Conservation (phyloP, 2,888 invertebrate genomes). For the Uropetala carovei region DNA sequence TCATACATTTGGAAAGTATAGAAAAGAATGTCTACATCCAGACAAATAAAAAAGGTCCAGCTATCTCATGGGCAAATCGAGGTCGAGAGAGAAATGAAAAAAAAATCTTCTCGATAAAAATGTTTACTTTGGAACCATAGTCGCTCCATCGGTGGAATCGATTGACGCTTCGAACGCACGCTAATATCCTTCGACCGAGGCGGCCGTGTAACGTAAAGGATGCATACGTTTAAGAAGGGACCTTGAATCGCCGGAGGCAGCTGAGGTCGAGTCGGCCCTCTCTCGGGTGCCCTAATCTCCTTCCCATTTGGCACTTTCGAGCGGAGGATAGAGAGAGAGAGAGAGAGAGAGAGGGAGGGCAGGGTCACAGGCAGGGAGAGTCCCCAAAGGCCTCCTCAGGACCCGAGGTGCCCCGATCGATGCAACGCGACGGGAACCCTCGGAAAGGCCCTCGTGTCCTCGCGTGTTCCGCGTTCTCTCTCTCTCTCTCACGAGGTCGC, state of each 20-base stretch:
- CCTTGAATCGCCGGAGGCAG: neutral
- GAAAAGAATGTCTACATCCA: neutral
- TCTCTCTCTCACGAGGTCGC: neutral
- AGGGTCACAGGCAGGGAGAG: neutral
- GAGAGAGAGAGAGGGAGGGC: neutral
- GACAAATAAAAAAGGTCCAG: neutral
- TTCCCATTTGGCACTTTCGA: neutral
- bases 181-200: neutral
- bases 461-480: neutral
- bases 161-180: neutral
- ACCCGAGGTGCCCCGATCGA: constrained; percentile 24
- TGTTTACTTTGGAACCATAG: constrained; percentile 18
- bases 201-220: neutral
- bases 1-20: neutral
- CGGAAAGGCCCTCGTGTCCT: neutral
- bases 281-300: neutral
- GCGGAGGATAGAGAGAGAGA: too few species aligned
- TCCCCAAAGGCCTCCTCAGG: constrained; percentile 8
- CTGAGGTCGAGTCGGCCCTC: neutral
- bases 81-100: neutral
- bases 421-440: constrained; percentile 27
- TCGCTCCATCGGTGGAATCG: neutral
- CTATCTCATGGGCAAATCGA: too few species aligned
- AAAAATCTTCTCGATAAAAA: neutral
- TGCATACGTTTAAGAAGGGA: neutral